A percentile compares a stretch with the other conserved stretches of the same genome.
Conservation (phyloP, 2,888 invertebrate genomes). For the Spisula subtruncata region DNA sequence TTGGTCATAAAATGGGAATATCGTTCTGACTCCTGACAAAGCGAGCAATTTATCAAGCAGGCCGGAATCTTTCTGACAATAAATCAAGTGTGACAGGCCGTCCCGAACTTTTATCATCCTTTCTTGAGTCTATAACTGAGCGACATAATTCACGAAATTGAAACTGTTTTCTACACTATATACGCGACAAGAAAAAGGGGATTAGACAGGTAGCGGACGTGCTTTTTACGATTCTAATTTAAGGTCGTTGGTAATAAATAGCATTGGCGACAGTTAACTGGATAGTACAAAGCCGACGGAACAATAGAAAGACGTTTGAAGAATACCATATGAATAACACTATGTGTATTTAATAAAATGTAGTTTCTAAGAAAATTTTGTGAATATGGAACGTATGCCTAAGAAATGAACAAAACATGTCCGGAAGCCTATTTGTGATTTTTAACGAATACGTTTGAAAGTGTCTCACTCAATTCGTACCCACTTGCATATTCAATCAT, state of each 20-base stretch:
- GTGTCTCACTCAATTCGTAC: too few relatives aligned
- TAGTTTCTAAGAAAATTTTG: background rate
- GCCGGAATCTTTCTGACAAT: conserved; percentile 52
- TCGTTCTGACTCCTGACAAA: conserved; percentile 62
- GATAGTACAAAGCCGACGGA: background rate
- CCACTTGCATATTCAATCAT: too few relatives aligned
- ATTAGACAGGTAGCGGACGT: background rate
- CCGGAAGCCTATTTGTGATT: too few relatives aligned
- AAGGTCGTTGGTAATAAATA: conserved; percentile 20
- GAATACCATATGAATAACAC: background rate
- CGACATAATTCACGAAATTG: conserved; percentile 38
- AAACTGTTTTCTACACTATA: conserved; percentile 36
- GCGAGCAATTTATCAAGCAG: conserved; percentile 61
- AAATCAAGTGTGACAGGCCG: conserved; percentile 57
- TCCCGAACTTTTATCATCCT: conserved; percentile 42
- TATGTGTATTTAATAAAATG: background rate
- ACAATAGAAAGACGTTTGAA: background rate
- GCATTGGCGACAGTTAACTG: conserved; percentile 28
- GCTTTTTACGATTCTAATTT: background rate
- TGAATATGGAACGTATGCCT: background rate
- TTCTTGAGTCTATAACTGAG: conserved; percentile 43
- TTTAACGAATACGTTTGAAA: too few relatives aligned
- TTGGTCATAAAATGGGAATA: conserved; percentile 59
- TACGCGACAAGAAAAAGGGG: background rate
- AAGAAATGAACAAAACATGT: too few relatives aligned